phyloP scores from a whole-genome alignment of 2,797 vertebrate genomes.

The Argentina silus region DNA sequence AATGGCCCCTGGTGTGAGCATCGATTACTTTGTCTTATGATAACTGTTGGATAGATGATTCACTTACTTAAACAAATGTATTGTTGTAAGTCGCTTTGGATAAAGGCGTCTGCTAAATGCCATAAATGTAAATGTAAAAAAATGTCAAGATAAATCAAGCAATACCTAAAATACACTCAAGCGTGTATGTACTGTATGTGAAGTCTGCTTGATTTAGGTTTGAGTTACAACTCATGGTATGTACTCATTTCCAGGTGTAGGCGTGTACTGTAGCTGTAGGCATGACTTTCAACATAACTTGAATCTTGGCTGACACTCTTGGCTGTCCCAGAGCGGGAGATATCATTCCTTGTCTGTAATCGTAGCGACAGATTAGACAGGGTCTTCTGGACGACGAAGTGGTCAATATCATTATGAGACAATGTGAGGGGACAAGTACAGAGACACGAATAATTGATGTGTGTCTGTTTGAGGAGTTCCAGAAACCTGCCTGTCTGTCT shows the following conservation, averaged over 20 bases:
- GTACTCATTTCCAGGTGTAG: background rate
- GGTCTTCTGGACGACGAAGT: background rate
- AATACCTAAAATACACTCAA: too few species aligned
- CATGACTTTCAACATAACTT: background rate
- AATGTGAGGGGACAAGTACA: conserved; percentile 6
- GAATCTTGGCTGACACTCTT: background rate
- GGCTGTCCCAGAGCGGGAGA: background rate
- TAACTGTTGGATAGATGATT: too few species aligned
- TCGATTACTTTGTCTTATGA: too few species aligned
- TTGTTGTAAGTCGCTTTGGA: too few species aligned
- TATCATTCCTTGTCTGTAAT: background rate
- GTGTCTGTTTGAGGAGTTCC: background rate
- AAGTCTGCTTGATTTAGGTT: too few species aligned
- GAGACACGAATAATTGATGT: conserved; percentile 8
- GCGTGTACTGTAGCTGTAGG: background rate
- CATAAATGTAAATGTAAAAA: too few species aligned
- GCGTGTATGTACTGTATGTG: too few species aligned
- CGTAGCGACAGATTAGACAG: background rate
- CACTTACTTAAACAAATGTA: too few species aligned
- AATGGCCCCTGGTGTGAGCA: too few species aligned
- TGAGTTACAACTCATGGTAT: too few species aligned
- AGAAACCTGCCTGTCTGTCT: background rate
- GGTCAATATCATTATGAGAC: background rate
- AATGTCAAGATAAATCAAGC: too few species aligned
- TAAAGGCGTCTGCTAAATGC: too few species aligned